Evolutionary conservation across 2,888 invertebrate species (phyloP), one percentile per base, ranked within the genome.

Genomic region (Chloroclysta siterata): DNA sequence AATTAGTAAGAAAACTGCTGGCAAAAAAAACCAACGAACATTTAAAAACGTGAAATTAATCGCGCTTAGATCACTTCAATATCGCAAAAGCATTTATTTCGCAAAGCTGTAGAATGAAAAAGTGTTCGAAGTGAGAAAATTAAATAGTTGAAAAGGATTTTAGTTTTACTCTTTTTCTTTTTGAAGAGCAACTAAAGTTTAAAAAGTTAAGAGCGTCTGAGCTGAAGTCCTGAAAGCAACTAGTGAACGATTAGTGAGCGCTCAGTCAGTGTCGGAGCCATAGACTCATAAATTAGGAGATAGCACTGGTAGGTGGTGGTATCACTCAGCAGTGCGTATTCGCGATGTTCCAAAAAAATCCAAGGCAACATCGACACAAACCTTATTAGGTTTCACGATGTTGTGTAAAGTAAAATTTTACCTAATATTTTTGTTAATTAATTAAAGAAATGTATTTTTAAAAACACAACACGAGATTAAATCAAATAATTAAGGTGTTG

Each of bases 171-270:
- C 74, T 68, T 60, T 68, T 70, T 70, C 48, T 17, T 11, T 44
- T 28, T 55, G 46, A 63, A 60, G 56, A 63, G 29, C 29, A 81
- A 75, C 74, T 77, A 78, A 71, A 74, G 60, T 76, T 77, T 77
- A 64, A 76, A 57, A 78, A 83, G 81, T 78, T 81, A 75, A n/a
- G n/a, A 74, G 71, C 69, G 69, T 71, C 78, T 75, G 41, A 74
- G 72, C 70, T 75, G 71, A 52, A 64, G 53, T 60, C 55, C 29
- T 52, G 60, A 67, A 66, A 70, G 71, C 73, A 75, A 75, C 74
- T 76, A 68, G 75, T 80, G 77, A 80, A 69, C 74, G 80, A 81
- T 80, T 78, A 77, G 77, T 63, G 65, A 57, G 29, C 73, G 69
- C 70, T 83, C 79, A 65, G 62, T 80, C 79, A 76, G 60, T 68